A percentile compares a stretch with the other conserved stretches of the same genome.
phyloP scores from a whole-genome alignment of 2,113 vertebrate genomes.

The Eublepharis macularius region DNA sequence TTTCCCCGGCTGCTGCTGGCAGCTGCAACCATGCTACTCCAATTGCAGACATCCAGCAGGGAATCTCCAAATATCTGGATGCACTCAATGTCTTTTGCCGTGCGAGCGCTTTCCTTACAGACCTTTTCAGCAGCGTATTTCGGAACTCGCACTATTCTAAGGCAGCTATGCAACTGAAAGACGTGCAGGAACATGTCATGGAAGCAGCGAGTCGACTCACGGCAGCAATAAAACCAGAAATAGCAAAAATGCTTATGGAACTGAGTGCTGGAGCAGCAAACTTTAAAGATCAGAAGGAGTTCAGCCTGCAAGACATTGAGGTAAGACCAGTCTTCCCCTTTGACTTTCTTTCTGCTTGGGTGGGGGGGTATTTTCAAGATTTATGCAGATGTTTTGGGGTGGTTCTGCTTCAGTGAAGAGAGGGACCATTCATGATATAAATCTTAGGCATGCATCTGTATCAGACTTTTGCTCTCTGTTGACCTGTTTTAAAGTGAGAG shows the following conservation, averaged over 20 bases:
- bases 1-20: conserved; percentile 80
- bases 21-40: conserved; percentile 85
- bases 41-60: conserved; percentile 98
- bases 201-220: conserved; percentile 96
- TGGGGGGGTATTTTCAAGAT: background rate
- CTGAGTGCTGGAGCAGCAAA: conserved; percentile 94
- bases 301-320: conserved; percentile 98
- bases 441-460: background rate
- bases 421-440: background rate
- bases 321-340: conserved; percentile 58
- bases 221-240: conserved; percentile 98
- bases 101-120: conserved; percentile 96
- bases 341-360: background rate
- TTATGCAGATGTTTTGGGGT: background rate
- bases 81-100: conserved; percentile 97
- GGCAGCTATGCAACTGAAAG: conserved; percentile 98
- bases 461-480: background rate
- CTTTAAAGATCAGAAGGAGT: conserved; percentile 98
- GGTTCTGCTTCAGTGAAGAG: background rate
- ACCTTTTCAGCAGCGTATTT: conserved; percentile 97
- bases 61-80: conserved; percentile 98
- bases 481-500: background rate
- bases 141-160: conserved; percentile 97
- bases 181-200: conserved; percentile 99
- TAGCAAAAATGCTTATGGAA: conserved; percentile 99